Percentiles rank a stretch among this genome's conserved stretches.
Conservation (phyloP, 2,888 invertebrate genomes). For the Glyphotaelius pellucidus region DNA sequence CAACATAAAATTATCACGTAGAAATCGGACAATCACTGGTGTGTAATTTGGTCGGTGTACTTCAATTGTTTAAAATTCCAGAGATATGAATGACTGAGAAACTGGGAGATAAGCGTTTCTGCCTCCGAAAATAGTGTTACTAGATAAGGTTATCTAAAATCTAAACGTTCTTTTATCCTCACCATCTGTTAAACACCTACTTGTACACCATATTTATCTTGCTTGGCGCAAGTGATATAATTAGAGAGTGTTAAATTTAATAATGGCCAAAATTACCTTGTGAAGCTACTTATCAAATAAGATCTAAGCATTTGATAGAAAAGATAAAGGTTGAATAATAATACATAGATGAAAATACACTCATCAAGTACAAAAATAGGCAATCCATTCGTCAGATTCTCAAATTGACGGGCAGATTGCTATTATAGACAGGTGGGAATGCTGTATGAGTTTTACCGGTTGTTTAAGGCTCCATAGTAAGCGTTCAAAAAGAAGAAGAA, state of each 20-base stretch:
- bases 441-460: not conserved
- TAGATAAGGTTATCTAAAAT: not conserved
- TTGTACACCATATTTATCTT: not conserved
- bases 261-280: not conserved
- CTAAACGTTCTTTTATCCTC: not conserved
- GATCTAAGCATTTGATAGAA: no score
- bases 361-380: no score
- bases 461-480: no score
- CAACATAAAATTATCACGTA: not conserved
- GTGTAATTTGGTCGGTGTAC: not conserved
- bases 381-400: not conserved
- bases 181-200: not conserved
- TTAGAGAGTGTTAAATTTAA: not conserved
- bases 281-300: not conserved
- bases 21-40: not conserved
- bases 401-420: not conserved
- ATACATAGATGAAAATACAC: no score
- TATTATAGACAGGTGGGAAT: not conserved
- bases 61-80: not conserved
- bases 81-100: not conserved
- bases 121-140: not conserved
- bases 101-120: not conserved
- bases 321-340: not conserved
- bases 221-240: not conserved
- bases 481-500: no score